phyloP scores from a whole-genome alignment of 2,888 invertebrate species.

The Mayetiola destructor region DNA sequence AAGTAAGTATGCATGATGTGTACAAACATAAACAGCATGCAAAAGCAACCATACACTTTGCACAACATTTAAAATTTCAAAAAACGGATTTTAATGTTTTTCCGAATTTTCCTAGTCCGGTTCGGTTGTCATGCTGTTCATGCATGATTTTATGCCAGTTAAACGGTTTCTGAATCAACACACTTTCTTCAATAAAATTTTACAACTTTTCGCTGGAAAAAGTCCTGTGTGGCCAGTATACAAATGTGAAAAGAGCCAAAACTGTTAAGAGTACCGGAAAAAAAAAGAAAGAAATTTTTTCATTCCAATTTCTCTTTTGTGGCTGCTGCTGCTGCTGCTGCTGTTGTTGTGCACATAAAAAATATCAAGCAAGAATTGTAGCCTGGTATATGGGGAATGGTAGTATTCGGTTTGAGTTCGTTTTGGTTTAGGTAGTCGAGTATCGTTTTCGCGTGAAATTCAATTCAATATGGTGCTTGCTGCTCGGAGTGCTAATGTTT shows the following conservation, averaged over 20 bases:
- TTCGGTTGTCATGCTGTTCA: no score
- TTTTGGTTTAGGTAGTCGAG: background rate
- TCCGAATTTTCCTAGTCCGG: no score
- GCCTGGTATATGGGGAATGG: background rate
- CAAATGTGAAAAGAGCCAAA: no score
- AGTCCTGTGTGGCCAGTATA: background rate
- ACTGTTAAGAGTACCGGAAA: no score
- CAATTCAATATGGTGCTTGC: background rate
- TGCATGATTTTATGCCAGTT: background rate
- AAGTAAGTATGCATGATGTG: constrained; percentile 12
- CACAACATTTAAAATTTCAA: no score
- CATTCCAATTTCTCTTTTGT: background rate
- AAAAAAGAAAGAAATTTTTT: background rate
- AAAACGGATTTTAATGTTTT: no score
- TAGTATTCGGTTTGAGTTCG: background rate
- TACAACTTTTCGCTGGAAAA: constrained; percentile 12
- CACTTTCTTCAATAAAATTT: constrained; percentile 8
- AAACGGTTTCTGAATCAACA: background rate
- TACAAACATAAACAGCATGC: constrained; percentile 10
- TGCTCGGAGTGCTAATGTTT: no score
- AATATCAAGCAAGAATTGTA: no score
- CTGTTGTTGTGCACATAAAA: background rate
- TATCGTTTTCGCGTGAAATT: constrained; percentile 7
- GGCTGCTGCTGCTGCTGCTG: background rate
- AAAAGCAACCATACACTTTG: no score